A percentile compares a stretch with the other conserved stretches of the same genome.
Evolutionary conservation across 2,888 invertebrate species (phyloP).

Genomic region (Patella depressa): DNA sequence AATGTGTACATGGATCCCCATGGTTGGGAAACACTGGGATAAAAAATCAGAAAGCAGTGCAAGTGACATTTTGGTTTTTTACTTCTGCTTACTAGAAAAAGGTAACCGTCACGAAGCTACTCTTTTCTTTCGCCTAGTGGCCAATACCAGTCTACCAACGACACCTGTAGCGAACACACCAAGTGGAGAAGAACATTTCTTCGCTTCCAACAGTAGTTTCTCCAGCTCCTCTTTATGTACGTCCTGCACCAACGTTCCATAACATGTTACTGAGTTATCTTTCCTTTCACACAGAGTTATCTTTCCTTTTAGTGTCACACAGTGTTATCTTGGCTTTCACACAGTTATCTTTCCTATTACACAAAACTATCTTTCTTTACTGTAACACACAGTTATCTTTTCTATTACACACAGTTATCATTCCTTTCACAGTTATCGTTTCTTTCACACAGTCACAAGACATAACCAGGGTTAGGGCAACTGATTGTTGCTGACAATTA

Average conservation of each 20-base stretch:
- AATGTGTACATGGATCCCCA: too few relatives aligned
- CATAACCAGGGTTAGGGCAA: too few relatives aligned
- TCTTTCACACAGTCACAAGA: too few relatives aligned
- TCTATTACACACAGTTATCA: too few relatives aligned
- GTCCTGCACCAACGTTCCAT: not conserved
- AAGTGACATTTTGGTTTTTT: constrained; percentile 24
- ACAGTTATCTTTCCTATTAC: too few relatives aligned
- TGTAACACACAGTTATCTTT: too few relatives aligned
- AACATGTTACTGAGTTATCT: not conserved
- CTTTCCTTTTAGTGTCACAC: not conserved
- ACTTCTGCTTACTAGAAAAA: constrained; percentile 43
- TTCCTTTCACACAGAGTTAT: not conserved
- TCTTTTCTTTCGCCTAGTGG: constrained; percentile 57
- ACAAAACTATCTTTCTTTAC: too few relatives aligned
- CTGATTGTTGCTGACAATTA: too few relatives aligned
- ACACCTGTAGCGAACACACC: constrained; percentile 27
- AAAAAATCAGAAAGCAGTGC: not conserved
- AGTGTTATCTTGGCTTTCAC: not conserved
- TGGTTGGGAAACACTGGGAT: too few relatives aligned
- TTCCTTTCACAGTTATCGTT: too few relatives aligned
- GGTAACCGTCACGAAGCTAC: constrained; percentile 46
- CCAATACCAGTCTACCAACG: constrained; percentile 32
- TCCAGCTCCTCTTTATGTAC: constrained; percentile 8
- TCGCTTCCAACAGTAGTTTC: constrained; percentile 28
- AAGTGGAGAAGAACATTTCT: constrained; percentile 29